These are phyloP conservation scores for Anastatus disparis DNA, from an alignment of 1,140 invertebrate species.

Conservation along the genomic window DNA sequence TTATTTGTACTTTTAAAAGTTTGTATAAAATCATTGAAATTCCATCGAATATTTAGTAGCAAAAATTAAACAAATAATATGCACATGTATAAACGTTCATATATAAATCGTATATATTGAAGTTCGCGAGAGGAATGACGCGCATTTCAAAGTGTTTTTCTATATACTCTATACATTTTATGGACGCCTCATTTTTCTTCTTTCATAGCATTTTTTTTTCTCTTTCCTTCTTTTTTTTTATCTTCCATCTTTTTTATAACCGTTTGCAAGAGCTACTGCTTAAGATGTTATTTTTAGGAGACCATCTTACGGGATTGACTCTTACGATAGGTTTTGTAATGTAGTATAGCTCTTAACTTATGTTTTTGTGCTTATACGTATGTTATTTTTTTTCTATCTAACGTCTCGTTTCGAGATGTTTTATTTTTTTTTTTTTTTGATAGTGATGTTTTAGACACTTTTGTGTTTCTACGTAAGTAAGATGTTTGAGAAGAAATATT, in stretches of 20 bases:
- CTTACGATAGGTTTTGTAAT: neutral
- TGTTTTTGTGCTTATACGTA: neutral
- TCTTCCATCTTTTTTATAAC: no score
- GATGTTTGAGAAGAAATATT: no score
- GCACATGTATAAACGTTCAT: no score
- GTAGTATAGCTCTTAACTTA: neutral
- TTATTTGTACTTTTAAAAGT: no score
- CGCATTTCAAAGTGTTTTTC: constrained; percentile 9
- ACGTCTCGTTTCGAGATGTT: no score
- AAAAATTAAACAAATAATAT: no score
- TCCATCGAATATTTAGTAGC: no score
- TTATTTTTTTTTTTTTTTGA: no score
- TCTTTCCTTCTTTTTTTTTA: neutral
- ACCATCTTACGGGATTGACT: neutral
- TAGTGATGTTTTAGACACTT: no score
- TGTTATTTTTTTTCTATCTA: neutral
- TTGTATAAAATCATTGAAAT: no score
- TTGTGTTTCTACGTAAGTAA: no score
- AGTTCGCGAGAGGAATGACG: neutral
- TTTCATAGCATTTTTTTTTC: neutral
- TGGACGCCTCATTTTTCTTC: neutral
- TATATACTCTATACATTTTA: neutral
- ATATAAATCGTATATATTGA: no score
- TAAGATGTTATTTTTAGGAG: constrained; percentile 24
- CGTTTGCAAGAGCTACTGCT: neutral